Evolutionary conservation across 1,140 invertebrate genomes (phyloP).

Genomic region (Aleiodes sp.): DNA sequence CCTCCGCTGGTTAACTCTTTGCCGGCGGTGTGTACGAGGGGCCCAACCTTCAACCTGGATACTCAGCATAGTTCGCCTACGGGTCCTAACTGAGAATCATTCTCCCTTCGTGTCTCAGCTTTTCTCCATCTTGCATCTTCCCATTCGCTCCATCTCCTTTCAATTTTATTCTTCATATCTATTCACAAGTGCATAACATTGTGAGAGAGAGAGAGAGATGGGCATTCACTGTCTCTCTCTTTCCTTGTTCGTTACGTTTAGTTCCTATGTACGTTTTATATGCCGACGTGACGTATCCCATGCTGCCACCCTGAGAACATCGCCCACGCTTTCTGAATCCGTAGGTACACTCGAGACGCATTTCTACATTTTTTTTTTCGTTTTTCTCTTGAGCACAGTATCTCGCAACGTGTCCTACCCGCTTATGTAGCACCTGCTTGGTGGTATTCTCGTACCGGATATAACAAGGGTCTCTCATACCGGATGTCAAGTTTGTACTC

Average conservation of each 20-base stretch:
- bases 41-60: slow-evolving; percentile 62
- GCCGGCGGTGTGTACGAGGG: not conserved
- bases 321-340: slow-evolving; percentile 51
- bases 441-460: slow-evolving; percentile 7
- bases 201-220: not conserved
- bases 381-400: not conserved
- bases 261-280: slow-evolving; percentile 40
- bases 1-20: slow-evolving; percentile 33
- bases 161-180: slow-evolving; percentile 31
- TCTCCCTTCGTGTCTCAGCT: slow-evolving; percentile 22
- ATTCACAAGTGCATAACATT: slow-evolving; percentile 27
- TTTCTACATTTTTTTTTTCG: not conserved
- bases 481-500: slow-evolving; percentile 4
- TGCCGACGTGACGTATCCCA: slow-evolving; percentile 52
- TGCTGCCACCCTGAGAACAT: slow-evolving; percentile 60
- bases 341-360: not conserved
- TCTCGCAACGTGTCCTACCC: not conserved
- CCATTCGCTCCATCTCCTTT: not conserved
- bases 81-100: slow-evolving; percentile 47
- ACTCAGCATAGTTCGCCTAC: slow-evolving; percentile 61
- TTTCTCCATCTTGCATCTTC: slow-evolving; percentile 25
- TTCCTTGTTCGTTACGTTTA: not conserved
- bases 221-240: slow-evolving; percentile 1
- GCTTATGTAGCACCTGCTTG: slow-evolving; percentile 27
- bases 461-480: slow-evolving; percentile 8